Evolutionary conservation across 2,113 vertebrate genomes (phyloP), one percentile per base, ranked within the genome.

Genomic region (Aix galericulata): DNA sequence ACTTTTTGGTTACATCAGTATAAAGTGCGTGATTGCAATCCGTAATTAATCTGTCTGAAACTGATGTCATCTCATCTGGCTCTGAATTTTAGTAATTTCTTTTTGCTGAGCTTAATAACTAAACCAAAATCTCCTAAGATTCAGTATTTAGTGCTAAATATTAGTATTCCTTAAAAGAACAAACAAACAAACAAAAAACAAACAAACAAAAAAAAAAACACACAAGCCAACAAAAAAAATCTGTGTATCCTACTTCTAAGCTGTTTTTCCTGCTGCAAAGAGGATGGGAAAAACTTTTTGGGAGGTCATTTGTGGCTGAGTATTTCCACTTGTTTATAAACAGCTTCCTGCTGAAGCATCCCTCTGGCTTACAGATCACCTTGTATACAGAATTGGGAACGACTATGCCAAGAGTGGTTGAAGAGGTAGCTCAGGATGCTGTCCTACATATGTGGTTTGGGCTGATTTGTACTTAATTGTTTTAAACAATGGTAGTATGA

Each of bases 361-460:
- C 4, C 31, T 46, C 3, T 66, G 4, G 44, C 16, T 58, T 48
- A 8, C 36, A 31, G 52, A 13, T 82, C 22, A 59, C 27, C 77
- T 88, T 81, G 0, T 8, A 0, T 22, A 6, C 18, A 74, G 36
- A 26, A 31, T 6, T 63, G 20, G 78, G 66, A n/a, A 5, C 6
- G 42, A 22, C 32, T 50, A 3, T 64, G 53, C 32, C 76, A 3
- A 0, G 56, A 25, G 32, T 29, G 84, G 53, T 58, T 68, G 1
- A 1, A 17, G 9, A 50, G 67, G 40, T 3, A 4, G 55, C 38
- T 34, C 67, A 32, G 58, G 32, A 11, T 2, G 6, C 15, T 63
- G 34, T 14, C 29, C 50, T 62, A 1, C 2, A 2, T 7, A 27
- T 10, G 44, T 4, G 0, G 0, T 22, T n/a, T 40, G 55, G 42